Base-by-base conservation (phyloP, 2,797 vertebrate genomes). In the Phoebastria nigripes region DNA sequence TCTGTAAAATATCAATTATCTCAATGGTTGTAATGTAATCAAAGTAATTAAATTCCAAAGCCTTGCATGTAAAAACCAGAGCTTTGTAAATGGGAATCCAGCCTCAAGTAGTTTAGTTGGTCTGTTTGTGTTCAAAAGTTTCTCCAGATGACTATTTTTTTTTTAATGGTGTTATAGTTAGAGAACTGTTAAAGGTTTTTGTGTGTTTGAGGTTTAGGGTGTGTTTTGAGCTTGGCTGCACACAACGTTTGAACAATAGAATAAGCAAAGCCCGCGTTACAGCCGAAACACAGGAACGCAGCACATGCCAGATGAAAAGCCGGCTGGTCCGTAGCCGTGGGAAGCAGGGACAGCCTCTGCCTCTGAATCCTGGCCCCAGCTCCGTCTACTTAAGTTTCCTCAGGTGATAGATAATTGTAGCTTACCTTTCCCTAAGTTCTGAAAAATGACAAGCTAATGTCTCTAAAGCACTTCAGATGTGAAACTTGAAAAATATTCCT, bases 1-100 rank as follows among this genome's bases (percentile, higher is more conserved):
- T 94, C 96, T 95, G 83, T 96, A 95, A 97, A 97, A 95, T 96
- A 96, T 89, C 94, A 94, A 93, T 97, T 95, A 96, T 92, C 96
- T 95, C 94, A 71, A 80, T 93, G 87, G 92, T 65, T 69, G 92
- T 91, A 90, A 93, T 93, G 83, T 94, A 95, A 92, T 94, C 87
- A 94, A 93, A 92, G 89, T 90, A 92, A 96, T 97, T 94, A 94
- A 85, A 96, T 94, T 94, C 83, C 93, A 91, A 87, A 97, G 82
- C 83, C 86, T 92, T 82, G 81, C 96, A 85, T 91, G 90, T 85
- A 59, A 95, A 94, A 95, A 85, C 15, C 84, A 87, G 84, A 78
- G 49, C 89, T 92, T 74, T 86, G 69, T 77, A 71, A 78, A 87
- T 65, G 83, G 56, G 90, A 91, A 92, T 63, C 61, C 86, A 89